Evolutionary conservation across 2,888 invertebrate species (phyloP).

Genomic region (Ormyrus nitidulus): DNA sequence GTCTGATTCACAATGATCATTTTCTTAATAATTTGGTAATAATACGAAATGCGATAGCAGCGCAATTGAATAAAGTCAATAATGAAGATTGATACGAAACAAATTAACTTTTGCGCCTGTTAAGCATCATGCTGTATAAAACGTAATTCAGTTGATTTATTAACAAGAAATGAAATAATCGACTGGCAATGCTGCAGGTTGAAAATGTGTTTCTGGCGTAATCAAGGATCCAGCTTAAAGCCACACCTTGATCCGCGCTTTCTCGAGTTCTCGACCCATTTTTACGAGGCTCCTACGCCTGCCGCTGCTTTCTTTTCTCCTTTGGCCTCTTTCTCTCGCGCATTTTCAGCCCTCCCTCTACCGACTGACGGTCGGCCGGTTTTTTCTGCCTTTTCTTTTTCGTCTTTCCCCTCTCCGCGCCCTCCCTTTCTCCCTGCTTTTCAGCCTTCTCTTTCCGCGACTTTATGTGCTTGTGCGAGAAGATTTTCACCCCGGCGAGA

Average conservation of each 20-base stretch:
- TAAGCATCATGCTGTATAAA: too few species aligned
- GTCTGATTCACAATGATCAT: too few species aligned
- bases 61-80: too few species aligned
- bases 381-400: background rate
- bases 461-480: background rate
- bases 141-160: too few species aligned
- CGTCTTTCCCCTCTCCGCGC: background rate
- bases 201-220: background rate
- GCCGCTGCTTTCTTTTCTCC: background rate
- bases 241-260: constrained; percentile 13
- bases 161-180: too few species aligned
- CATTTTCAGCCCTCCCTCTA: background rate
- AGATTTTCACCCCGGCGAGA: background rate
- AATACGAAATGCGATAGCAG: too few species aligned
- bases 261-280: constrained; percentile 24
- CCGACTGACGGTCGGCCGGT: background rate
- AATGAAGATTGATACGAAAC: too few species aligned
- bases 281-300: background rate
- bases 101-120: too few species aligned
- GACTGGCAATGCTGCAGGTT: background rate
- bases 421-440: background rate
- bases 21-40: too few species aligned
- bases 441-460: background rate
- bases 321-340: too few species aligned
- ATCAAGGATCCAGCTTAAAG: background rate